These are phyloP conservation scores for Melanophora roralis DNA, from an alignment of 2,888 invertebrate species.

Conservation along the genomic window DNA sequence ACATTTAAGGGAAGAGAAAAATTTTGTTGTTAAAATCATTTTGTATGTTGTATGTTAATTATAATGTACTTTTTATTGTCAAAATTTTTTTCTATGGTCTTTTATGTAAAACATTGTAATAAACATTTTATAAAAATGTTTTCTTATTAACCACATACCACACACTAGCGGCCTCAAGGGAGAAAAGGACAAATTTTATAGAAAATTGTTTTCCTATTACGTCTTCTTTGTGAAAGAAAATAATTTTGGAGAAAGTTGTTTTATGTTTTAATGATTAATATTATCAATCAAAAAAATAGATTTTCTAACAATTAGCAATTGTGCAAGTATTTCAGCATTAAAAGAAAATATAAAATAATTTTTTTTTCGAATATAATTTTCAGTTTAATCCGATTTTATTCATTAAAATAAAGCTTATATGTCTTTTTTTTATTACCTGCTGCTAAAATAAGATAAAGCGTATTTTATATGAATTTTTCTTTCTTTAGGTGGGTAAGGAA, in stretches of 20 bases:
- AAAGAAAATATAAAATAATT: conserved; percentile 10
- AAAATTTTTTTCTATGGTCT: conserved; percentile 61
- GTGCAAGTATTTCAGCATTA: not conserved
- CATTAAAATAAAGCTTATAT: conserved; percentile 30
- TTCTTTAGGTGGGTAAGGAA: not conserved
- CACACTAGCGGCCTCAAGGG: not conserved
- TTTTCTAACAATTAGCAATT: conserved; percentile 42
- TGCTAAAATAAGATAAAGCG: not conserved
- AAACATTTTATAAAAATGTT: conserved; percentile 61
- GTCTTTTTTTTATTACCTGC: not conserved
- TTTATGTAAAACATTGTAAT: conserved; percentile 68
- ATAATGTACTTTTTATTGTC: conserved; percentile 63
- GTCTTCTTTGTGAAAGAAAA: conserved; percentile 22
- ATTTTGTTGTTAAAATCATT: conserved; percentile 21
- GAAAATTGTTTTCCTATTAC: conserved; percentile 5
- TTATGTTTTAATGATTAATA: conserved; percentile 46
- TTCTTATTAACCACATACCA: conserved; percentile 53
- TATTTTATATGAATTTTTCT: conserved; percentile 3
- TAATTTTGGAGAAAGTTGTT: conserved; percentile 40
- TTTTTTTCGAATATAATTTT: conserved; percentile 16
- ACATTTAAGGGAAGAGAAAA: conserved; percentile 19
- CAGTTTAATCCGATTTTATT: conserved; percentile 51
- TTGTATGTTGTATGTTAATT: conserved; percentile 67
- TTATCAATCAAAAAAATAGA: conserved; percentile 30
- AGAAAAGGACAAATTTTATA: not conserved